Evolutionary conservation across 35 echinoderm and acorn worm genomes (phyloP), one percentile per base, ranked within the genome.

Genomic region (Chiridota heheva): DNA sequence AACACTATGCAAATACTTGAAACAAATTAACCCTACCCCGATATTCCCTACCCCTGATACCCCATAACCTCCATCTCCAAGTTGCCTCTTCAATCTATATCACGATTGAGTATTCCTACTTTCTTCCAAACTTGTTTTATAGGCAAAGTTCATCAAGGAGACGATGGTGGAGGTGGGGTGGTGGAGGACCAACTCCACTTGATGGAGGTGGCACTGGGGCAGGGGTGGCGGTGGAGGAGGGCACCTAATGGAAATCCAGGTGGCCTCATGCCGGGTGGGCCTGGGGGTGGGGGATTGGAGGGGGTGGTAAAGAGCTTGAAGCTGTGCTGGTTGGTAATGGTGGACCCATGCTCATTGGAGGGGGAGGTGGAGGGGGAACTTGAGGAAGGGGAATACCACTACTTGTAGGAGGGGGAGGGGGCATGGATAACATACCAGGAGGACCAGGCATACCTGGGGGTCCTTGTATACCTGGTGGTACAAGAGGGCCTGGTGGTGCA

Each of bases 261-360:
- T 17, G 80, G 70, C 31, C 71, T 69, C 17, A 29, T 13, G 16
- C 65, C 48, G 4, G 56, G 41, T 36, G 91, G 85, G 42, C 43
- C 46, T 2, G 91, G 86, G 17, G 91, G 86, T 7, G 80, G 69
- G 28, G 57, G 39, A 67, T 67, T 67, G 40, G 87, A 80, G 42
- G 80, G 87, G 10, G 36, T 30, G 5, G 25, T 13, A 40, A 56
- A 5, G 47, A 57, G 3, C 49, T 47, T 10, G 82, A 40, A 40
- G 47, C 39, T 60, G 83, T 39, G 69, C 55, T 42, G 56, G 71
- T 20, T 22, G 67, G 67, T 38, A 53, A 48, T 42, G 82, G 82
- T 15, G 78, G 86, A 38, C 45, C 31, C 0, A 27, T 20, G 35
- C 15, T 32, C 15, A 20, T 33, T 18, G 20, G 4, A 7, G 86